A percentile compares a stretch with the other conserved stretches of the same genome.
phyloP scores from a whole-genome alignment of 2,888 invertebrate genomes.

The Patella ulyssiponensis region DNA sequence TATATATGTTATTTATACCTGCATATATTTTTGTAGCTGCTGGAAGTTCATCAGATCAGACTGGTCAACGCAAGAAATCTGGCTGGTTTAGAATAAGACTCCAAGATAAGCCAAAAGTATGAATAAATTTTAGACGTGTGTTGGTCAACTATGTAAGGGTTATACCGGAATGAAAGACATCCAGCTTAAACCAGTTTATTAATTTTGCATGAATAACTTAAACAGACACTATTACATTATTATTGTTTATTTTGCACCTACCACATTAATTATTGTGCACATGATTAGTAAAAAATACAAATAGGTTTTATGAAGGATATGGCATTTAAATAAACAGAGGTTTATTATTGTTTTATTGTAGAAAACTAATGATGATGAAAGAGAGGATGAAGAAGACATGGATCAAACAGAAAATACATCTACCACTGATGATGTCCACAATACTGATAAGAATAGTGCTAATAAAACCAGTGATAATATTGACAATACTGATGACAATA shows the following conservation, averaged over 20 bases:
- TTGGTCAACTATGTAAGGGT: background rate
- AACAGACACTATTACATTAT: too few species aligned
- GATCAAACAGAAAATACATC: constrained; percentile 16
- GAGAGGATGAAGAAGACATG: constrained; percentile 12
- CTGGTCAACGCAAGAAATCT: background rate
- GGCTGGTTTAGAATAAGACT: background rate
- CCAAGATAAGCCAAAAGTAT: background rate
- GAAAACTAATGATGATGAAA: constrained; percentile 14
- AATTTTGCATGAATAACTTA: too few species aligned
- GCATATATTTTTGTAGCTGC: too few species aligned
- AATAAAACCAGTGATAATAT: background rate
- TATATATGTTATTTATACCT: too few species aligned
- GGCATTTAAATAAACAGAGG: constrained; percentile 8
- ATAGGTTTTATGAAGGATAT: constrained; percentile 2
- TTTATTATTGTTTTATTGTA: constrained; percentile 16
- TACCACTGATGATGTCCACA: background rate
- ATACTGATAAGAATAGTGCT: constrained; percentile 11
- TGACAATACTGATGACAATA: background rate
- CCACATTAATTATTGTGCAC: too few species aligned
- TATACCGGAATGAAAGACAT: background rate
- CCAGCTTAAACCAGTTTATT: background rate
- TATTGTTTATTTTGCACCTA: too few species aligned
- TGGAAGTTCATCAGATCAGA: too few species aligned
- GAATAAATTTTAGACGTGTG: background rate
- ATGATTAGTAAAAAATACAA: background rate